A percentile compares a stretch with the other conserved stretches of the same genome.
These are phyloP conservation scores for Cenopis cana DNA, from an alignment of 2,888 invertebrate genomes.

Conservation along the genomic window DNA sequence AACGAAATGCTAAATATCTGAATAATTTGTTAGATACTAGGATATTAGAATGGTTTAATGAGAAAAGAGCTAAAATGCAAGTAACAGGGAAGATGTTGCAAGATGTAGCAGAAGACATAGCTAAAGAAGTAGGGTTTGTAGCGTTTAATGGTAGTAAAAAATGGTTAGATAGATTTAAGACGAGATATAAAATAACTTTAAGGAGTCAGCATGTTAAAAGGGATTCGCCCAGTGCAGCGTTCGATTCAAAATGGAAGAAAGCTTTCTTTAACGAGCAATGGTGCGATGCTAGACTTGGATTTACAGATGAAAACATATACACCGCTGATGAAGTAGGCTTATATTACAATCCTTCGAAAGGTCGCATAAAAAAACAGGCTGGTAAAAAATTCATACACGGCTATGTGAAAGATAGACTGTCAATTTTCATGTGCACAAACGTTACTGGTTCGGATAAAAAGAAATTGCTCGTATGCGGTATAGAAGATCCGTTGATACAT, in stretches of 20 bases:
- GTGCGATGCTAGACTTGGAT: background rate
- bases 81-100: background rate
- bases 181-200: background rate
- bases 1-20: background rate
- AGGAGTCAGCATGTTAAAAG: background rate
- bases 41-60: slow-evolving; percentile 2
- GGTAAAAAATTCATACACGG: background rate
- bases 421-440: background rate
- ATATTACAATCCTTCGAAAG: background rate
- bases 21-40: background rate
- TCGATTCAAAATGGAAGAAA: background rate
- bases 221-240: background rate
- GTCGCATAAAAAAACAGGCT: background rate
- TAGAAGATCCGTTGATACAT: background rate
- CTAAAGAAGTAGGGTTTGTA: background rate
- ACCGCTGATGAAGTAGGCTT: background rate
- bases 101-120: background rate
- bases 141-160: background rate
- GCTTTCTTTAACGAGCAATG: background rate
- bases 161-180: slow-evolving; percentile 2
- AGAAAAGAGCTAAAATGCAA: background rate
- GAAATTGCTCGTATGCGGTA: background rate
- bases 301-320: background rate
- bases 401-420: background rate
- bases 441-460: background rate